These are phyloP conservation scores for Pica pica DNA, from an alignment of 2,113 vertebrate species.

Conservation along the genomic window DNA sequence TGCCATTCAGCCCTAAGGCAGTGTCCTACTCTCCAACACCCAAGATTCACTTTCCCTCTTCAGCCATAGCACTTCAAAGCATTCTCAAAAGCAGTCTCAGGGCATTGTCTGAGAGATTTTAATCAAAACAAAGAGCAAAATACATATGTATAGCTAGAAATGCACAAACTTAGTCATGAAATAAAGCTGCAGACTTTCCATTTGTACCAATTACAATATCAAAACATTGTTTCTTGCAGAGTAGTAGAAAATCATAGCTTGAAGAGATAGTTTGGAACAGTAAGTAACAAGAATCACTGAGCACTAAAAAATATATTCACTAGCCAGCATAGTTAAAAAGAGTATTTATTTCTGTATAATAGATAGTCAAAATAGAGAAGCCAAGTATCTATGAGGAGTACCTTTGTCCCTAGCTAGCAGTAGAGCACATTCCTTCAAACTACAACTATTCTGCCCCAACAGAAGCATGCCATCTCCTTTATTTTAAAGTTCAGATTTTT, in stretches of 20 bases:
- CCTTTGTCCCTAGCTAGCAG: neutral
- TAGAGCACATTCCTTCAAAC: neutral
- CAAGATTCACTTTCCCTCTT: neutral
- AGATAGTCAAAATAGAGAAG: constrained; percentile 21
- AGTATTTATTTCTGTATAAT: constrained; percentile 28
- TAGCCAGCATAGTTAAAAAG: constrained; percentile 37
- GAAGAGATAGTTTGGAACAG: neutral
- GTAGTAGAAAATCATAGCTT: neutral
- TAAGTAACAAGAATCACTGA: neutral
- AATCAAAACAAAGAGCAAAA: neutral
- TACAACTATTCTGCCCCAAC: neutral
- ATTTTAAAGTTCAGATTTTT: neutral
- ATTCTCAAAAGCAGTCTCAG: neutral
- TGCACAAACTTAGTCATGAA: neutral
- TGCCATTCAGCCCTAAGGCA: neutral
- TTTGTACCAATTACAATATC: neutral
- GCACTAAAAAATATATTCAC: neutral
- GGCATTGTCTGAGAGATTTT: neutral
- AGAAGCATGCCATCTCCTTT: neutral
- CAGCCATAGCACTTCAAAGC: neutral
- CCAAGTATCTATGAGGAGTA: constrained; percentile 22
- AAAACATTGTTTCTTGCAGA: neutral
- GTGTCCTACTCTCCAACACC: neutral
- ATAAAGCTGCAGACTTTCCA: neutral
- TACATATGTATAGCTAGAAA: neutral